Evolutionary conservation across 1,140 invertebrate genomes (phyloP).

Genomic region (Drosophila mauritiana): DNA sequence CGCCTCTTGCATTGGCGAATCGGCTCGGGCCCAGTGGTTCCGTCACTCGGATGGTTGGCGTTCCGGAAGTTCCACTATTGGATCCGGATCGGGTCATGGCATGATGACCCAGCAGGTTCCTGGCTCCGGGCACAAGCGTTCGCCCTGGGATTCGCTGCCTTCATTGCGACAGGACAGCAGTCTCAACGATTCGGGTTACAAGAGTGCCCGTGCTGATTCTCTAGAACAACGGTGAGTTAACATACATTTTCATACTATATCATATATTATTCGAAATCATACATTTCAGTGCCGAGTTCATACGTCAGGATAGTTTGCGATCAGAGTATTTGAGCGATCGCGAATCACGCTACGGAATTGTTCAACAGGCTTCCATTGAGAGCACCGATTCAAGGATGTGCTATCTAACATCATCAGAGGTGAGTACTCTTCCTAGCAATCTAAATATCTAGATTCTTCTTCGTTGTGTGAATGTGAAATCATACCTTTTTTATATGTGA

Average conservation of each 20-base stretch:
- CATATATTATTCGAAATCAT: not conserved
- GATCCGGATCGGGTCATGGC: conserved; percentile 86
- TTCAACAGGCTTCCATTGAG: conserved; percentile 96
- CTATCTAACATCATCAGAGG: conserved; percentile 97
- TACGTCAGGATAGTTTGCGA: conserved; percentile 94
- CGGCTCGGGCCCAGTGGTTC: conserved; percentile 93
- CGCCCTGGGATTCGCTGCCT: conserved; percentile 93
- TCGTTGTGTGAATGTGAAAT: conserved; percentile 1
- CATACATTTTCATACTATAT: not conserved
- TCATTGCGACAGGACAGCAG: conserved; percentile 92
- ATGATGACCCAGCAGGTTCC: conserved; percentile 79
- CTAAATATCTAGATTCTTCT: too few species aligned
- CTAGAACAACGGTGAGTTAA: conserved; percentile 91
- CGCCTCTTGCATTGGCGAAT: conserved; percentile 93
- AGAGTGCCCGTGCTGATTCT: conserved; percentile 93
- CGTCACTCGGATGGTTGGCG: conserved; percentile 94
- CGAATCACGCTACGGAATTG: conserved; percentile 93
- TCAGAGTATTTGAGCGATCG: conserved; percentile 96
- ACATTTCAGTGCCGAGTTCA: conserved; percentile 90
- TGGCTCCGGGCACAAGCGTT: conserved; percentile 87
- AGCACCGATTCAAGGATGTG: conserved; percentile 96
- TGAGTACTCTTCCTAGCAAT: conserved; percentile 86
- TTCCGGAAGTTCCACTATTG: conserved; percentile 90
- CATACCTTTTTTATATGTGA: too few species aligned
- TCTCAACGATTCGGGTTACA: conserved; percentile 93